Base-by-base conservation (phyloP, 2,113 vertebrate genomes). In the Struthidea cinerea region DNA sequence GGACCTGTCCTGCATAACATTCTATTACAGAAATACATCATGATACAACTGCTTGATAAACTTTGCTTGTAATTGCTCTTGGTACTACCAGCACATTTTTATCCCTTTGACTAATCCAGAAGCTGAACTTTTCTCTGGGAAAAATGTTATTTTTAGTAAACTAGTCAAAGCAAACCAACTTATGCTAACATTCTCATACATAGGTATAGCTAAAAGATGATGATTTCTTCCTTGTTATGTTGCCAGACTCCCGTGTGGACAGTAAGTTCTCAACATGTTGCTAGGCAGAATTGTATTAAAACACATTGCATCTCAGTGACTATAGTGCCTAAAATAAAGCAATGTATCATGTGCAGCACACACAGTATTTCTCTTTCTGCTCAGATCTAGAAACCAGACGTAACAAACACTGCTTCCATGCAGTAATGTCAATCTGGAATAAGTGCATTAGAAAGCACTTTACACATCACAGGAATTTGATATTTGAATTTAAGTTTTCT, bases 251-350 rank as follows among this genome's bases (percentile, higher is more conserved):
- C 80, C 0, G 0, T 67, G 64, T 86, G 90, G 92, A 91, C 88
- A 96, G 71, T 53, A 70, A 90, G 73, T 95, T 89, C 93, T 94
- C 64, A 81, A 35, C 3, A 8, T 57, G 94, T 94, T 96, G 92
- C 93, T 96, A 96, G 85, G 94, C 92, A 94, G 86, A 93, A 92
- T 44, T 90, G 75, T 88, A 91, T 61, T 87, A 93, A 86, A 94
- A 70, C 81, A 65, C 18, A 57, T 90, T 78, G 52, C 76, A 90
- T 92, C 69, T 74, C 60, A 41, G 2, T 90, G 88, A 88, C 86
- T 93, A 53, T 90, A 87, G 37, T 49, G 47, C 68, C 65, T 75
- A 39, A 90, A 87, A 83, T 90, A 85, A 94, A 83, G 50, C 79
- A 74, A 19, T 35, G 28, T 42, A n/a, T 89, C 44, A 50, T 86